phyloP scores from a whole-genome alignment of 2,113 vertebrate species.

The Apodemus speciosus region DNA sequence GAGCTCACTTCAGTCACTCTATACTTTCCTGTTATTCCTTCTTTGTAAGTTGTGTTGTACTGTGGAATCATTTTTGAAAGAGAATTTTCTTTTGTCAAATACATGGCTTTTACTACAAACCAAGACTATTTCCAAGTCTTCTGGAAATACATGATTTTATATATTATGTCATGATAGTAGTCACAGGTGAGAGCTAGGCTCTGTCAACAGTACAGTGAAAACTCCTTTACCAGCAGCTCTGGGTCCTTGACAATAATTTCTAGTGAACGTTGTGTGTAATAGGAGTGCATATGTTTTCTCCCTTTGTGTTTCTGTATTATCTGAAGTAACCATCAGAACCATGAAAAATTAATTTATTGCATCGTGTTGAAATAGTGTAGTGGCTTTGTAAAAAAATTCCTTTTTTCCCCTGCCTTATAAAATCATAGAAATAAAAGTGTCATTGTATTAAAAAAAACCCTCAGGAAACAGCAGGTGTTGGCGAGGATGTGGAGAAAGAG shows the following conservation, averaged over 20 bases:
- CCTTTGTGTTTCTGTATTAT: neutral
- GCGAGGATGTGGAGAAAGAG: too few relatives aligned
- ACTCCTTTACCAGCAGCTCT: neutral
- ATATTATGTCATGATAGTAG: neutral
- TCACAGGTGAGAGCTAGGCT: neutral
- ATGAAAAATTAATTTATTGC: slow-evolving; percentile 22
- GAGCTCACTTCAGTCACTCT: neutral
- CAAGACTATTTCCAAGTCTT: slow-evolving; percentile 31
- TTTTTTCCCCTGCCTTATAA: neutral
- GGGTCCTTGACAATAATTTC: slow-evolving; percentile 17
- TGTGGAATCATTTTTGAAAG: neutral
- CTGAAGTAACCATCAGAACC: slow-evolving; percentile 1
- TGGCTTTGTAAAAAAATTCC: neutral
- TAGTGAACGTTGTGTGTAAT: neutral
- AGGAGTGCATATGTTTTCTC: neutral
- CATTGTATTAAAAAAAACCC: neutral
- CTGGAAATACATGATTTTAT: neutral
- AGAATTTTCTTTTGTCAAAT: slow-evolving; percentile 25
- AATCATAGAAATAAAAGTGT: slow-evolving; percentile 11
- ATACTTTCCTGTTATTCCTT: neutral
- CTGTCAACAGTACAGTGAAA: neutral
- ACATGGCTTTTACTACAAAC: neutral
- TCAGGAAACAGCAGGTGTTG: too few relatives aligned
- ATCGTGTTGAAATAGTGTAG: neutral
- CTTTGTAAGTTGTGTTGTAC: neutral